These are phyloP conservation scores for Ahaetulla prasina DNA, from an alignment of 2,113 vertebrate genomes.

Conservation along the genomic window DNA sequence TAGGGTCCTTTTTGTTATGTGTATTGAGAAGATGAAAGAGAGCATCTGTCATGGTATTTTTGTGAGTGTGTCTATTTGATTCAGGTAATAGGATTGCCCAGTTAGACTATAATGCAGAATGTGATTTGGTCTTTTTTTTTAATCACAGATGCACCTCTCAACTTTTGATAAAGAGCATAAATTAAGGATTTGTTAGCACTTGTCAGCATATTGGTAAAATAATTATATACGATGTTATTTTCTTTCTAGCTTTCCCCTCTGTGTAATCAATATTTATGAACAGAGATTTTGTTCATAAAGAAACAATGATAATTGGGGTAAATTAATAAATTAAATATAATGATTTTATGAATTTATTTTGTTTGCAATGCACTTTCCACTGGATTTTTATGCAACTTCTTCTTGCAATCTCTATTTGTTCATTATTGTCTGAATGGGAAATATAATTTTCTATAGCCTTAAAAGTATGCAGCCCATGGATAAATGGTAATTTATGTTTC, in stretches of 20 bases:
- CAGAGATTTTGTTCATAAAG: not conserved
- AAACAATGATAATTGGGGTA: not conserved
- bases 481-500: not conserved
- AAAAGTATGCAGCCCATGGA: not conserved
- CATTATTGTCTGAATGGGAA: not conserved
- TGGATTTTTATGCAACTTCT: not conserved
- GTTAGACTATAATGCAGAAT: not conserved
- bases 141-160: not conserved
- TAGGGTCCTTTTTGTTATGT: not conserved
- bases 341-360: not conserved
- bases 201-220: not conserved
- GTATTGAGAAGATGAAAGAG: no score
- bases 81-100: not conserved
- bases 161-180: not conserved
- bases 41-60: not conserved
- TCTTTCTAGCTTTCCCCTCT: not conserved
- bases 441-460: not conserved
- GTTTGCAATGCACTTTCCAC: not conserved
- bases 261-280: not conserved
- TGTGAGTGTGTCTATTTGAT: not conserved
- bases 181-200: not conserved
- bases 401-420: not conserved
- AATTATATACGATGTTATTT: not conserved
- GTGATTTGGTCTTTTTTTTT: not conserved
- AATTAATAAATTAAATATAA: not conserved